phyloP scores from a whole-genome alignment of 2,113 vertebrate genomes.

The Tinamus guttatus region DNA sequence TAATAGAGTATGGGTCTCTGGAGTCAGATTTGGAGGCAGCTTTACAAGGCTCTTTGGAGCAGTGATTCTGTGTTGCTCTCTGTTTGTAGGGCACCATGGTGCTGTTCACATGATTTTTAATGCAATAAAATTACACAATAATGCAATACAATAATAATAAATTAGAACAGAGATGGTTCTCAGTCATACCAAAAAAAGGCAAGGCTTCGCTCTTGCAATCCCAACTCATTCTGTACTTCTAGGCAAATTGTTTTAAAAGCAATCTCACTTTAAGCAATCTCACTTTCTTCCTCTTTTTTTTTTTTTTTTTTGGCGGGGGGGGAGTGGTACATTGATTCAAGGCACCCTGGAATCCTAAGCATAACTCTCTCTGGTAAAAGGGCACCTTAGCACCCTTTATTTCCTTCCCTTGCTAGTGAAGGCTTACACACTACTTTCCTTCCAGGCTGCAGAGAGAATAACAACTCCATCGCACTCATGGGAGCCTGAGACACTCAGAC shows the following conservation, averaged over 20 bases:
- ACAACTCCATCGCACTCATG: background rate
- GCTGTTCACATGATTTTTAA: constrained; percentile 61
- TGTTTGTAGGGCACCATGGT: constrained; percentile 51
- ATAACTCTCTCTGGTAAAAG: background rate
- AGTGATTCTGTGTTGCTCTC: constrained; percentile 45
- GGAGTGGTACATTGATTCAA: background rate
- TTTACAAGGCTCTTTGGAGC: constrained; percentile 31
- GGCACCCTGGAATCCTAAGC: background rate
- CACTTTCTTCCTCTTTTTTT: background rate
- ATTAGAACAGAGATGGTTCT: background rate
- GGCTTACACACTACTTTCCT: background rate
- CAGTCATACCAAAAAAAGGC: constrained; percentile 51
- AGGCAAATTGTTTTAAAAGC: constrained; percentile 16
- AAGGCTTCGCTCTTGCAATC: constrained; percentile 37
- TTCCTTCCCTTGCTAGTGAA: background rate
- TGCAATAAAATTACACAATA: constrained; percentile 69
- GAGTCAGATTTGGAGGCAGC: constrained; percentile 50
- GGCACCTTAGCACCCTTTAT: background rate
- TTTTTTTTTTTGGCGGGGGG: background rate
- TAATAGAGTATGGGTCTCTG: constrained; percentile 37
- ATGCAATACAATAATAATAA: constrained; percentile 62
- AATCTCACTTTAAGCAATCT: background rate
- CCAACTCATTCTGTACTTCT: background rate
- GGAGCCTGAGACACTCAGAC: background rate
- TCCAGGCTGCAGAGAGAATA: background rate